These are phyloP conservation scores for Eulemur rufifrons DNA, from an alignment of 2,113 vertebrate species.

Conservation along the genomic window DNA sequence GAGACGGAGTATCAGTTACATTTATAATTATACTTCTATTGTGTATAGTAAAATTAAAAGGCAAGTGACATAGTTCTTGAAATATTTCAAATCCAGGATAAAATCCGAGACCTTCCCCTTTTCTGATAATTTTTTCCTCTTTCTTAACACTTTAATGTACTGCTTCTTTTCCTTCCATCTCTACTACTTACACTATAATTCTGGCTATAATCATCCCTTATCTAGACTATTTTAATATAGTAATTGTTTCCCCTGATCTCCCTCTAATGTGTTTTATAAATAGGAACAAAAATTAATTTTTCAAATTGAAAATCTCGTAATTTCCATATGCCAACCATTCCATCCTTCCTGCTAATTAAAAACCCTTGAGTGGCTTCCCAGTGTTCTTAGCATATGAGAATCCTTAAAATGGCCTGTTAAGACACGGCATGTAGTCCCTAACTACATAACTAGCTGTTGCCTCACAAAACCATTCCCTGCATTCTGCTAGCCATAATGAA, in stretches of 20 bases:
- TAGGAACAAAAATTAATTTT: constrained; percentile 16
- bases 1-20: neutral
- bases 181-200: neutral
- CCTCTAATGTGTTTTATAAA: neutral
- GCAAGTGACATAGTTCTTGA: neutral
- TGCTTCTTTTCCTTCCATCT: neutral
- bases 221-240: neutral
- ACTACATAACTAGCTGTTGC: neutral
- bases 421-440: neutral
- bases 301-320: neutral
- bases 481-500: neutral
- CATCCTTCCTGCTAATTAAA: neutral
- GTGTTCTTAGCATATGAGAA: neutral
- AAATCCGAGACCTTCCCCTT: neutral
- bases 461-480: neutral
- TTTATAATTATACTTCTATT: constrained; percentile 19
- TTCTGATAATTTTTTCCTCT: neutral
- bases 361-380: neutral
- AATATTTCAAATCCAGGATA: neutral
- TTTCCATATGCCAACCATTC: neutral
- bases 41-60: constrained; percentile 4
- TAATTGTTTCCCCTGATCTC: neutral
- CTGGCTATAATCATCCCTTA: neutral
- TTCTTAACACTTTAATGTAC: neutral
- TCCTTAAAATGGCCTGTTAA: neutral